Conservation (phyloP, 2,888 invertebrate genomes). For the Drosophila yooni region DNA sequence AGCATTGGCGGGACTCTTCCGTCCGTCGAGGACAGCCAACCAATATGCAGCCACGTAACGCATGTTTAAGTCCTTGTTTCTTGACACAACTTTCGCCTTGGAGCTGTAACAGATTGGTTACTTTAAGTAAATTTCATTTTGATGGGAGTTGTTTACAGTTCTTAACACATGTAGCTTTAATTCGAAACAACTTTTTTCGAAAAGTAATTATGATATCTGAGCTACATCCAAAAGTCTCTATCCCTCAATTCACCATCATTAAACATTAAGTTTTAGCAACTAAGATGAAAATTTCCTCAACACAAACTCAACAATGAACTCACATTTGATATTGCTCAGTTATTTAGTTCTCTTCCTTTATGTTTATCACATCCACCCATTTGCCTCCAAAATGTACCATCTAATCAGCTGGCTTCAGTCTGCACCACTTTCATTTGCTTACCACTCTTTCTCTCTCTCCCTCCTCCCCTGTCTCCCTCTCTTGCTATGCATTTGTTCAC, state of each 20-base stretch:
- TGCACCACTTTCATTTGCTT: not conserved
- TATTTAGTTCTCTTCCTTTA: not conserved
- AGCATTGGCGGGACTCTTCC: conserved; percentile 91
- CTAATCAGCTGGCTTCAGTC: conserved; percentile 11
- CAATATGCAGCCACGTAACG: conserved; percentile 99
- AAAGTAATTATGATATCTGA: too few relatives aligned
- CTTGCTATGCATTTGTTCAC: not conserved
- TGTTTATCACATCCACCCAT: conserved; percentile 2
- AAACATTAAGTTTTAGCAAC: not conserved
- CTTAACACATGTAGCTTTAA: too few relatives aligned
- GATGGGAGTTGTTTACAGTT: not conserved
- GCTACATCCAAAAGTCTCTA: too few relatives aligned
- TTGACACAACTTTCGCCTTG: conserved; percentile 86
- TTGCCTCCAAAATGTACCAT: not conserved
- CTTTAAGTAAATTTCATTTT: too few relatives aligned
- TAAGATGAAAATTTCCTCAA: not conserved
- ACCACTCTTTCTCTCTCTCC: too few relatives aligned
- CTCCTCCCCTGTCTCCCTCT: too few relatives aligned
- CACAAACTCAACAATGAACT: not conserved
- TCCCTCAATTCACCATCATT: not conserved
- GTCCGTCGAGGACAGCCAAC: conserved; percentile 96
- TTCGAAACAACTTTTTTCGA: not conserved
- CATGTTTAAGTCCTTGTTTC: conserved; percentile 93
- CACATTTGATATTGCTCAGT: not conserved
- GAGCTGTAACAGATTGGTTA: conserved; percentile 21